Evolutionary conservation across 2,888 invertebrate species (phyloP).

Genomic region (Dynastes grantii): DNA sequence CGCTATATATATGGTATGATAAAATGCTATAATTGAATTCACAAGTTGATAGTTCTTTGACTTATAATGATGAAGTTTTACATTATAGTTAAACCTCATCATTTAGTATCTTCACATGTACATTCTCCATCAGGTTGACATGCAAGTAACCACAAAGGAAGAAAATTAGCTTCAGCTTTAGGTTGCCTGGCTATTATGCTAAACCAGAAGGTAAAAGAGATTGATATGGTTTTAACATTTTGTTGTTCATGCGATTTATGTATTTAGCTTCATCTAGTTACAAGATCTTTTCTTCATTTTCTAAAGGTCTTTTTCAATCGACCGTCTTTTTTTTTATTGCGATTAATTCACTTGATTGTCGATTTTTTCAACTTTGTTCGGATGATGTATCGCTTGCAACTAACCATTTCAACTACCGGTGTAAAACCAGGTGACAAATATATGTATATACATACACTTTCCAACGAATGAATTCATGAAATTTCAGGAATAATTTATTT

Average conservation of each 20-base stretch:
- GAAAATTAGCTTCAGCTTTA: conserved; percentile 12
- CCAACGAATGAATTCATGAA: background rate
- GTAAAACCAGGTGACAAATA: conserved; percentile 20
- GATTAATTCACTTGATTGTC: conserved; percentile 26
- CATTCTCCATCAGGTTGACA: conserved; percentile 7
- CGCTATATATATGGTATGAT: no score
- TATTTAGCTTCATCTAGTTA: conserved; percentile 26
- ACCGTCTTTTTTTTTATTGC: conserved; percentile 25
- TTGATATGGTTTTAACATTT: conserved; percentile 24
- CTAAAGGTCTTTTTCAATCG: conserved; percentile 9
- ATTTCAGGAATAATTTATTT: conserved; percentile 13
- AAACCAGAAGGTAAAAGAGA: background rate
- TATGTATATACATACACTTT: background rate
- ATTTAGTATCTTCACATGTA: background rate
- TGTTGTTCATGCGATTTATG: conserved; percentile 7
- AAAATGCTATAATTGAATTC: no score
- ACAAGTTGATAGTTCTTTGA: no score
- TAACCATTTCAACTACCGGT: background rate
- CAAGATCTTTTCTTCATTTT: conserved; percentile 20
- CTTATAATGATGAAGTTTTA: no score
- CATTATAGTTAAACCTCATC: no score
- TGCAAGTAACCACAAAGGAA: background rate
- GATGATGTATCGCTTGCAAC: conserved; percentile 1
- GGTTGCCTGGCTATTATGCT: conserved; percentile 6
- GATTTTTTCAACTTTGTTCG: background rate